These are phyloP conservation scores for Phoenicopterus ruber DNA, from an alignment of 2,113 vertebrate species.

Conservation along the genomic window DNA sequence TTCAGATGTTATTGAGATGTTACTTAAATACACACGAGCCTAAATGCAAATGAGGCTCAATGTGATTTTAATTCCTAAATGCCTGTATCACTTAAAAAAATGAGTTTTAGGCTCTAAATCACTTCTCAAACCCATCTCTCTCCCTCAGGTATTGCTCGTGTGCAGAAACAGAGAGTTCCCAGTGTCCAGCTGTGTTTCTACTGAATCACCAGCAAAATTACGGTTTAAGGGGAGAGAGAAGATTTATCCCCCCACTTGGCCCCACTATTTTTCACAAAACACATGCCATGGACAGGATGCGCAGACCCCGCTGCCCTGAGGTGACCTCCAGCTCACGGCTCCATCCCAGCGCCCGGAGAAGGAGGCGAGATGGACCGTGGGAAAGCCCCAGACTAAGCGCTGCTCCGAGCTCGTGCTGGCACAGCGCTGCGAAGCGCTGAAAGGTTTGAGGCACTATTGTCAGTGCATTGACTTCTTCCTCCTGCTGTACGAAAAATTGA, in stretches of 20 bases:
- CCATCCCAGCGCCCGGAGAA: accelerated
- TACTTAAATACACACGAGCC: not conserved
- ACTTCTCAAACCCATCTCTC: not conserved
- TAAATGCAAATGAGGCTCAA: not conserved
- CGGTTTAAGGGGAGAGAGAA: not conserved
- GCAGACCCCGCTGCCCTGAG: not conserved
- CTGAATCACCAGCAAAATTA: not conserved
- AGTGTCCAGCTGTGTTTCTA: not conserved
- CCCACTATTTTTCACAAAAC: not conserved
- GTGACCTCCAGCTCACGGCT: not conserved
- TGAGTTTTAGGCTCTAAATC: not conserved
- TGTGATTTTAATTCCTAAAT: not conserved
- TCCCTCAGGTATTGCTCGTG: accelerated
- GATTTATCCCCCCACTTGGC: not conserved
- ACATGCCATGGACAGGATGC: not conserved
- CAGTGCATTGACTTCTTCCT: not conserved
- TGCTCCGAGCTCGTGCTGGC: not conserved
- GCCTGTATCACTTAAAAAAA: not conserved
- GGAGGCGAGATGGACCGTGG: not conserved
- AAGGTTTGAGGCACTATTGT: not conserved
- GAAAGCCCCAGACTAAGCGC: not conserved
- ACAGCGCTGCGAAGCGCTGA: not conserved
- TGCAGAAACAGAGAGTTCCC: not conserved
- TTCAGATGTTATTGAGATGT: not conserved
- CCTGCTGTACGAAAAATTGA: not conserved